These are phyloP conservation scores for Hemichromis elongatus DNA, from an alignment of 2,113 vertebrate species.

Conservation along the genomic window DNA sequence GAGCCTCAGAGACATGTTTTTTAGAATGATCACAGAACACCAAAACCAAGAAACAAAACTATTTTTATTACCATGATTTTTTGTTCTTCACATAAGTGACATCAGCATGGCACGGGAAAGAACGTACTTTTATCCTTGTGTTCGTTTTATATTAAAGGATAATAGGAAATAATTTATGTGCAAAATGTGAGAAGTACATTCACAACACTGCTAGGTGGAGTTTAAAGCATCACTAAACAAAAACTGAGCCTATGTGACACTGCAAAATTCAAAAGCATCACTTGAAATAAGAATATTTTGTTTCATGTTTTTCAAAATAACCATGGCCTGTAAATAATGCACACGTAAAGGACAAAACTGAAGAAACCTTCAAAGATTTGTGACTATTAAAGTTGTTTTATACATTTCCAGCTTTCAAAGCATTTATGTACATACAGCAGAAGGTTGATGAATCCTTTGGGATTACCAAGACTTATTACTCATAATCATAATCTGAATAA, in stretches of 20 bases:
- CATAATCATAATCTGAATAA: neutral
- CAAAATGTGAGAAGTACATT: slow-evolving; percentile 40
- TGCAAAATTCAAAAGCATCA: neutral
- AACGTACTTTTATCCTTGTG: neutral
- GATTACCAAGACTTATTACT: neutral
- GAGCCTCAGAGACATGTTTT: neutral
- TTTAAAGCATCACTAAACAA: neutral
- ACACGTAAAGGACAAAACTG: neutral
- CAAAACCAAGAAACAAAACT: neutral
- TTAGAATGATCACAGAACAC: neutral
- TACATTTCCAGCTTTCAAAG: neutral
- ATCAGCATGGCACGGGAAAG: neutral
- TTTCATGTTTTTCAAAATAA: neutral
- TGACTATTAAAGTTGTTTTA: neutral
- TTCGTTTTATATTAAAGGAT: neutral
- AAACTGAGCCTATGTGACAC: neutral
- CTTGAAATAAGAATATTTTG: neutral
- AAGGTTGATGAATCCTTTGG: neutral
- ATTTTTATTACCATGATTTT: neutral
- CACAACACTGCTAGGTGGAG: slow-evolving; percentile 13
- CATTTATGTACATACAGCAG: neutral
- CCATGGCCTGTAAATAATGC: neutral
- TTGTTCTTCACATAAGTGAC: neutral
- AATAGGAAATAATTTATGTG: slow-evolving; percentile 31
- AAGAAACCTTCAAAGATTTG: neutral